These are phyloP conservation scores for Anabacerthia variegaticeps DNA, from an alignment of 2,797 vertebrate species.

Conservation along the genomic window DNA sequence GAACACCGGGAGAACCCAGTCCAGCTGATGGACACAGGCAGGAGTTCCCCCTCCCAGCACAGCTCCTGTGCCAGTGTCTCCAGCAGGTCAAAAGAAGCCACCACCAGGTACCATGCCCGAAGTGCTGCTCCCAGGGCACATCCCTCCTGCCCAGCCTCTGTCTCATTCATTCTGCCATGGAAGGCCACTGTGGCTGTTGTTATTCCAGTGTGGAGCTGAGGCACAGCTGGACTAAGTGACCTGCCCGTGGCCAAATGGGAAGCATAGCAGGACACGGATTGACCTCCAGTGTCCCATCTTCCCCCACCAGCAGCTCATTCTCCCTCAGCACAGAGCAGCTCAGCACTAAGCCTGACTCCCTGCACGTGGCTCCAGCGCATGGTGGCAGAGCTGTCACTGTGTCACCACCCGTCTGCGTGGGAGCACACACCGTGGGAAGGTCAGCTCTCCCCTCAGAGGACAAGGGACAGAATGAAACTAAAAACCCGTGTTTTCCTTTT, in stretches of 20 bases:
- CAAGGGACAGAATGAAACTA: conserved; percentile 8
- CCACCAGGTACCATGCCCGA: accelerated
- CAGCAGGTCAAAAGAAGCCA: background rate
- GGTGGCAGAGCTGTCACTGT: background rate
- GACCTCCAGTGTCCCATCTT: background rate
- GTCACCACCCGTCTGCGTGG: accelerated
- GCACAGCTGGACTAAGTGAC: background rate
- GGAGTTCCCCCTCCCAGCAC: background rate
- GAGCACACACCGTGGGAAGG: background rate
- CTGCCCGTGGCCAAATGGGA: background rate
- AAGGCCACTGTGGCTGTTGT: accelerated
- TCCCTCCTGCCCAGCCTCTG: background rate
- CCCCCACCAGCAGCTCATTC: background rate
- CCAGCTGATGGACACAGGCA: accelerated
- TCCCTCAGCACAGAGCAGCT: background rate
- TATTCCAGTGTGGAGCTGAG: accelerated
- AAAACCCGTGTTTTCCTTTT: background rate
- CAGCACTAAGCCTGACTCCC: background rate
- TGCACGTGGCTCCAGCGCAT: accelerated
- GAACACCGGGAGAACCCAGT: background rate
- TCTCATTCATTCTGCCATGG: background rate
- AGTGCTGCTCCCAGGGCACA: background rate
- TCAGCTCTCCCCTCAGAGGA: background rate
- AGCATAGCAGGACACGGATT: background rate
- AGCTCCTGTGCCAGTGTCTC: accelerated